These are phyloP conservation scores for Phoxinus dragarum DNA, from an alignment of 2,797 vertebrate genomes.

Conservation along the genomic window DNA sequence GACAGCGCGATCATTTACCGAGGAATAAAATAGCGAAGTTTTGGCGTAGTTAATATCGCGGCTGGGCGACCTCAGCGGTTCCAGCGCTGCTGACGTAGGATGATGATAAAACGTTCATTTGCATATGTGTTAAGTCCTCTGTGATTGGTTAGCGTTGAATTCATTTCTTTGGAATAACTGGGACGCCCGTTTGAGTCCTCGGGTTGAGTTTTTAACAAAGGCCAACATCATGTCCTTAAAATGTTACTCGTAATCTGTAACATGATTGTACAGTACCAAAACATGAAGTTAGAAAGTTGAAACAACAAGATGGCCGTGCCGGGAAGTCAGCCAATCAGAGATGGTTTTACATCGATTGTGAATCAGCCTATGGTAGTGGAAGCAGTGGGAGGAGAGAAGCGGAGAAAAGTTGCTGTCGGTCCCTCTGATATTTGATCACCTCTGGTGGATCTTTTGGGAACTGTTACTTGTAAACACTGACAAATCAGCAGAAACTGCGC, in stretches of 20 bases:
- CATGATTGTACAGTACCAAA: background rate
- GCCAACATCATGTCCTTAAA: no score
- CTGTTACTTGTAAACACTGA: constrained; percentile 4
- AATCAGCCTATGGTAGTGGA: constrained; percentile 65
- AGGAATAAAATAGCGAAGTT: constrained; percentile 75
- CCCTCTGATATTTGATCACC: constrained; percentile 60
- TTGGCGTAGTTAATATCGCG: constrained; percentile 76
- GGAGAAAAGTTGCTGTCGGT: constrained; percentile 27
- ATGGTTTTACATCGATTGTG: constrained; percentile 71
- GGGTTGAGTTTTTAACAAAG: background rate
- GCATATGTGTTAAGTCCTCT: constrained; percentile 74
- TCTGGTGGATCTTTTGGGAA: constrained; percentile 71
- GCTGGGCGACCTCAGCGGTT: constrained; percentile 79
- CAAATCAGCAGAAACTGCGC: background rate
- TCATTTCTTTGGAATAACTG: constrained; percentile 24
- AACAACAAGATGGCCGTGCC: constrained; percentile 83
- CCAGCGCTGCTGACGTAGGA: constrained; percentile 79
- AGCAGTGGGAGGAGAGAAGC: constrained; percentile 59
- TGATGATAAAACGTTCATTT: constrained; percentile 76
- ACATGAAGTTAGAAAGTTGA: constrained; percentile 65
- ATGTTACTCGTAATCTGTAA: background rate
- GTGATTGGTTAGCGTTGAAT: constrained; percentile 74
- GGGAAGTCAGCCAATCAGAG: constrained; percentile 76
- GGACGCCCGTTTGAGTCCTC: background rate
- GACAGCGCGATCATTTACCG: constrained; percentile 54